phyloP scores from a whole-genome alignment of 2,113 vertebrate genomes.

The Oryzias celebensis region DNA sequence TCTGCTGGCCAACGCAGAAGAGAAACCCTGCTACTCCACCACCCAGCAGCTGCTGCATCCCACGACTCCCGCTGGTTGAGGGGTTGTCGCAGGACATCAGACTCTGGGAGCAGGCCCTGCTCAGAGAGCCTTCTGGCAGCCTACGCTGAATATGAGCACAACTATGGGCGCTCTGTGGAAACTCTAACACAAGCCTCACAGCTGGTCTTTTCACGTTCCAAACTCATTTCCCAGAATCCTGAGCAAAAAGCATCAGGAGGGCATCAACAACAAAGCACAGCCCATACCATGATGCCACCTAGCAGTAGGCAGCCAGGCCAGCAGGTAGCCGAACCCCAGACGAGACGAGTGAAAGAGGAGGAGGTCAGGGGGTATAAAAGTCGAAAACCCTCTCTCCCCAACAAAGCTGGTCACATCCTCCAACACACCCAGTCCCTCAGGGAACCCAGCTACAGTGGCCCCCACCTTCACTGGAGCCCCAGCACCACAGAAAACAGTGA shows the following conservation, averaged over 20 bases:
- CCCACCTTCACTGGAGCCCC: constrained; percentile 67
- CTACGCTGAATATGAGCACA: constrained; percentile 70
- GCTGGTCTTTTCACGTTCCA: constrained; percentile 68
- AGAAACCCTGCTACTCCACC: constrained; percentile 81
- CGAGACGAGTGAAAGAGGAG: constrained; percentile 42
- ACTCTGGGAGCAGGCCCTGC: constrained; percentile 70
- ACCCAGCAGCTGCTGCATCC: constrained; percentile 53
- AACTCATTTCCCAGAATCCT: constrained; percentile 33
- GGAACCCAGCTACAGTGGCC: constrained; percentile 79
- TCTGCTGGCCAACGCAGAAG: constrained; percentile 50
- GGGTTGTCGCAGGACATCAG: constrained; percentile 29
- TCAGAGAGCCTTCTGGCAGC: constrained; percentile 83
- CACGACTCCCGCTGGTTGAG: constrained; percentile 57
- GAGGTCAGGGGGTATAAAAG: constrained; percentile 80
- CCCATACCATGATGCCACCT: constrained; percentile 36
- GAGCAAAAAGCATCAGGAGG: constrained; percentile 14
- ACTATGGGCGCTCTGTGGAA: constrained; percentile 83
- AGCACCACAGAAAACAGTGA: constrained; percentile 39
- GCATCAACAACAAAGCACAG: constrained; percentile 15
- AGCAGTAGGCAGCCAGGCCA: constrained; percentile 66
- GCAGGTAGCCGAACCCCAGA: constrained; percentile 79
- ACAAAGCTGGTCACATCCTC: constrained; percentile 79
- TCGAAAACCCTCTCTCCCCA: constrained; percentile 87
- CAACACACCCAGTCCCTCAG: constrained; percentile 87
- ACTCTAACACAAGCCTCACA: constrained; percentile 77